phyloP scores from a whole-genome alignment of 2,113 vertebrate species.

The Pavo muticus region DNA sequence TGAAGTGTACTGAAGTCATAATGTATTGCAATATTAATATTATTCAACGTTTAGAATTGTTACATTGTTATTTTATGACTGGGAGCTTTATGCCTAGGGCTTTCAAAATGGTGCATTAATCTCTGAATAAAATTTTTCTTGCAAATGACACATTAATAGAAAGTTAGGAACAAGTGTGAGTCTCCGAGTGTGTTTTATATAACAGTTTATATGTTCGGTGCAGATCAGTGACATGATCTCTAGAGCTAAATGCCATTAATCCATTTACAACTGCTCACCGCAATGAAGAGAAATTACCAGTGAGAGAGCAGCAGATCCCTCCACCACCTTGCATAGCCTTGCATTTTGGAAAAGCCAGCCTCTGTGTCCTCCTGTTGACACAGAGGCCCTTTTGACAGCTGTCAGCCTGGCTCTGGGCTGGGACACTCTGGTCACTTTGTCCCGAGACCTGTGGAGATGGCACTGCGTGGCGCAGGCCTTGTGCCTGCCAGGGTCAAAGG shows the following conservation, averaged over 20 bases:
- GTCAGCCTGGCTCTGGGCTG: neutral
- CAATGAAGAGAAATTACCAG: constrained; percentile 70
- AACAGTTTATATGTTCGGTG: constrained; percentile 59
- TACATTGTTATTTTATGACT: constrained; percentile 70
- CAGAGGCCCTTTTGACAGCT: constrained; percentile 33
- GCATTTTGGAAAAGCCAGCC: constrained; percentile 33
- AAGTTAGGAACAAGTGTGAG: constrained; percentile 51
- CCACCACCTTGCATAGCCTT: constrained; percentile 5
- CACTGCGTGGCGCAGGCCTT: neutral
- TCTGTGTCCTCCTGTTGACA: neutral
- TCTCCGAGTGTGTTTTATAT: constrained; percentile 59
- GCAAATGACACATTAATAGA: constrained; percentile 69
- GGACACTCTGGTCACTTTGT: neutral
- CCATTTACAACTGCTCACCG: constrained; percentile 57
- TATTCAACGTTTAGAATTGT: constrained; percentile 50
- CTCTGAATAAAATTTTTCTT: constrained; percentile 67
- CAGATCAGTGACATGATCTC: constrained; percentile 63
- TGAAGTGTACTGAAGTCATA: constrained; percentile 14
- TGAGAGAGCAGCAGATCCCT: constrained; percentile 57
- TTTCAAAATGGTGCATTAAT: constrained; percentile 69
- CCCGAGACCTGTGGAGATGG: neutral
- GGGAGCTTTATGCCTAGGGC: constrained; percentile 34
- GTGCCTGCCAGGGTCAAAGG: no score
- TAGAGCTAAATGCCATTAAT: constrained; percentile 72
- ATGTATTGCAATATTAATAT: constrained; percentile 61